Evolutionary conservation across 2,888 invertebrate genomes (phyloP).

Genomic region (Atethmia centrago): DNA sequence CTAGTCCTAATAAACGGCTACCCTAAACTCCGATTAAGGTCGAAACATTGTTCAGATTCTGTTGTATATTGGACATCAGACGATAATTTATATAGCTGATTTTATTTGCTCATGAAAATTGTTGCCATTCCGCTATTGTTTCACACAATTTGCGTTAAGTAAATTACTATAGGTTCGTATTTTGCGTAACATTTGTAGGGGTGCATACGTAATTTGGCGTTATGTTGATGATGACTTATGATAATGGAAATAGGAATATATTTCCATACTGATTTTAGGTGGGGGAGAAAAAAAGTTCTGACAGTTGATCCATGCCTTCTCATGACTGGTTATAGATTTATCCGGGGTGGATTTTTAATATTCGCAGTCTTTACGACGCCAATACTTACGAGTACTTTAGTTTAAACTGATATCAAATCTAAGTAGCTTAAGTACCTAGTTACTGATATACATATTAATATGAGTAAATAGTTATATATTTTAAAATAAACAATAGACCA

Average conservation of each 20-base stretch:
- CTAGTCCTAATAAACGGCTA: conserved; percentile 43
- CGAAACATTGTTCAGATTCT: conserved; percentile 59
- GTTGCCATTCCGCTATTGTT: conserved; percentile 52
- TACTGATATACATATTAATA: too few species aligned
- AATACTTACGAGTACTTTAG: too few species aligned
- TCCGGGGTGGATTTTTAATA: too few species aligned
- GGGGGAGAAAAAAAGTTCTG: neutral
- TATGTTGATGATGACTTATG: conserved; percentile 53
- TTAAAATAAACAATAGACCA: too few species aligned
- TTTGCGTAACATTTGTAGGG: conserved; percentile 43
- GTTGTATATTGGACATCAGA: conserved; percentile 49
- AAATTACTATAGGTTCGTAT: conserved; percentile 54
- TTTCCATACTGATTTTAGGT: conserved; percentile 39
- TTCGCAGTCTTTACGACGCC: too few species aligned
- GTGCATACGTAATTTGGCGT: conserved; percentile 57
- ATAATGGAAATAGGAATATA: conserved; percentile 52
- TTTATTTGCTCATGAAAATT: conserved; percentile 56
- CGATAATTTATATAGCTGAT: conserved; percentile 57
- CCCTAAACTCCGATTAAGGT: conserved; percentile 56
- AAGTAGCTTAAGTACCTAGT: too few species aligned
- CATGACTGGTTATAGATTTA: too few species aligned
- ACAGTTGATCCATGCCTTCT: too few species aligned
- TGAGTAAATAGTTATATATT: too few species aligned
- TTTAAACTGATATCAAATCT: too few species aligned
- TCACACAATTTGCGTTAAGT: conserved; percentile 58